Evolutionary conservation across 2,113 vertebrate species (phyloP).

Genomic region (Zingel zingel): DNA sequence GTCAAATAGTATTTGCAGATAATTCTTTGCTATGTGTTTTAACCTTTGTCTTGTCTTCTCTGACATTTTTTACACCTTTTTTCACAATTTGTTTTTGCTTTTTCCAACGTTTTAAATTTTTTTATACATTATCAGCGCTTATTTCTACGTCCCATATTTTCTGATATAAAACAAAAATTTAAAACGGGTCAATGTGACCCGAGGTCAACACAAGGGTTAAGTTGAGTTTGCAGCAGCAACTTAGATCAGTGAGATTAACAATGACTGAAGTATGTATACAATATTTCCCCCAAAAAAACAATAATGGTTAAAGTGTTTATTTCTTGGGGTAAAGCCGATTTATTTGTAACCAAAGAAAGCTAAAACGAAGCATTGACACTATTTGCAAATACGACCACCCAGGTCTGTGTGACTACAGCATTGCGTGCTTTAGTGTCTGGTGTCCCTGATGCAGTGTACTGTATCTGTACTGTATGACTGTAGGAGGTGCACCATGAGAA

Average conservation of each 20-base stretch:
- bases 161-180: too few relatives aligned
- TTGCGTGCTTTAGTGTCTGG: conserved; percentile 25
- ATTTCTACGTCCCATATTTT: too few relatives aligned
- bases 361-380: neutral
- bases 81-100: too few relatives aligned
- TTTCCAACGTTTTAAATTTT: too few relatives aligned
- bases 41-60: too few relatives aligned
- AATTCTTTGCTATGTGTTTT: neutral
- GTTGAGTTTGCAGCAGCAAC: neutral
- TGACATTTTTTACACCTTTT: too few relatives aligned
- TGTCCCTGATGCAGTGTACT: neutral
- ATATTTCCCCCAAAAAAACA: neutral
- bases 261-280: neutral
- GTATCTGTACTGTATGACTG: neutral
- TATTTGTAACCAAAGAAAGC: neutral
- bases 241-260: neutral
- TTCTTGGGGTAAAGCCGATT: neutral
- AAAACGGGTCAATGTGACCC: too few relatives aligned
- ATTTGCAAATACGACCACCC: conserved; percentile 5
- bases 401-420: neutral
- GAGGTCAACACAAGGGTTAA: too few relatives aligned
- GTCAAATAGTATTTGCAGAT: conserved; percentile 9
- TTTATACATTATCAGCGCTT: too few relatives aligned
- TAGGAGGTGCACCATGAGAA: conserved; percentile 2
- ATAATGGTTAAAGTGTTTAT: neutral